Conservation (phyloP, 2,113 vertebrate species). For the Ciconia maguari region DNA sequence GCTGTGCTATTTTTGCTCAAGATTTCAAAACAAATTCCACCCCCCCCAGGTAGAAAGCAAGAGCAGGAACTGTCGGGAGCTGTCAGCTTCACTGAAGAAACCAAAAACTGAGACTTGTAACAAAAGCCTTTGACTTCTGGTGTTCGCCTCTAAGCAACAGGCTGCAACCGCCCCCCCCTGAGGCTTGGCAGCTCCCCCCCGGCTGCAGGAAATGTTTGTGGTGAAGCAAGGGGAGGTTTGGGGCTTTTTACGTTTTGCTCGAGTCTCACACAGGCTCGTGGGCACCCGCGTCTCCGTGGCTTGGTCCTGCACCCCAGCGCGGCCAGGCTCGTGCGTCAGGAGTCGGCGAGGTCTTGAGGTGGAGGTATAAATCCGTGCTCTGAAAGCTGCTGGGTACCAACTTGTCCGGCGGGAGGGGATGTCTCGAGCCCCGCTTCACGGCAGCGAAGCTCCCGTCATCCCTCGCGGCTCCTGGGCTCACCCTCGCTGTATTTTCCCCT, state of each 20-base stretch:
- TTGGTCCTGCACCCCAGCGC: background rate
- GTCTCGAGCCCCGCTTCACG: background rate
- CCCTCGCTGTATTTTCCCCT: rapidly evolving
- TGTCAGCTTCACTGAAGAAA: background rate
- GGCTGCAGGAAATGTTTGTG: background rate
- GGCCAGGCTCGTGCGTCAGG: background rate
- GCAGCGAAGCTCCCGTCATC: rapidly evolving
- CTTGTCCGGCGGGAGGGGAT: rapidly evolving
- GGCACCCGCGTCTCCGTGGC: rapidly evolving
- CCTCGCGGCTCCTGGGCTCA: background rate
- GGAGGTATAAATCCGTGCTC: background rate
- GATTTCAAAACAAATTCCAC: background rate
- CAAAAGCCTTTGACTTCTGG: background rate
- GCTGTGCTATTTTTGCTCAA: background rate
- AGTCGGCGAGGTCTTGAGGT: rapidly evolving
- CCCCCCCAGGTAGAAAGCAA: background rate
- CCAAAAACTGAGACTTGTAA: background rate
- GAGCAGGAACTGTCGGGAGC: background rate
- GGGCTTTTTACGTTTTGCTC: background rate
- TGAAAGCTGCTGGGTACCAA: background rate
- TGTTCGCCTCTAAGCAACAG: background rate
- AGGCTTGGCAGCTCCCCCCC: background rate
- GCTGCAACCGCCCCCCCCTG: background rate
- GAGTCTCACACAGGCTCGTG: background rate
- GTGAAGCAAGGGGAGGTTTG: background rate